Percentiles rank a stretch among this genome's conserved stretches.
These are phyloP conservation scores for Myzus persicae DNA, from an alignment of 1,140 invertebrate species.

Conservation along the genomic window DNA sequence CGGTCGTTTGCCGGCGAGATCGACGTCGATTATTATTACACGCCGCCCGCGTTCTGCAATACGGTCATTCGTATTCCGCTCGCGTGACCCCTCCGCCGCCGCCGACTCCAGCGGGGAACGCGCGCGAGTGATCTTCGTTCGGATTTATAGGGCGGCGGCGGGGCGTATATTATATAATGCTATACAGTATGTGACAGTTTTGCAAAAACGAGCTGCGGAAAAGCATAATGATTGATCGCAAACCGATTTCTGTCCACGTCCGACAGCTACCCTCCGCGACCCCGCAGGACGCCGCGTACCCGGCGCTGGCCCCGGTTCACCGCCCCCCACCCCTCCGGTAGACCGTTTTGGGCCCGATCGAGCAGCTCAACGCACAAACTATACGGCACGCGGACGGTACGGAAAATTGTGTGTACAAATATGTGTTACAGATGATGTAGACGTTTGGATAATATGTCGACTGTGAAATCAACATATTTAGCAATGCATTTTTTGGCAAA, in stretches of 20 bases:
- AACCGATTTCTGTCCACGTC: slow-evolving; percentile 26
- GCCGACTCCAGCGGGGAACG: neutral
- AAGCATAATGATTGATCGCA: slow-evolving; percentile 20
- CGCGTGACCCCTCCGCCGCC: neutral
- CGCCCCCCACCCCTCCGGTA: neutral
- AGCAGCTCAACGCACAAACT: neutral
- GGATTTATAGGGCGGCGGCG: slow-evolving; percentile 20
- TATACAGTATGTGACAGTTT: slow-evolving; percentile 42
- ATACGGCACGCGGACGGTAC: no score
- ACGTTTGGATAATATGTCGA: no score
- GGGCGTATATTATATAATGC: neutral
- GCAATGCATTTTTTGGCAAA: no score
- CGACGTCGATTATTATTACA: slow-evolving; percentile 28
- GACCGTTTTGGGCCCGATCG: neutral
- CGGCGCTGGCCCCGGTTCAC: neutral
- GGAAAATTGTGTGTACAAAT: neutral
- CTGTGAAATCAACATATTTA: no score
- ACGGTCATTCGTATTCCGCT: slow-evolving; percentile 53
- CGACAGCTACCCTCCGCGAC: neutral
- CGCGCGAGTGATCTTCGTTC: neutral
- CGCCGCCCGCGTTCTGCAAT: neutral
- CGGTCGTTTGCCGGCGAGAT: slow-evolving; percentile 7
- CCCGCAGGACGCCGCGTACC: no score
- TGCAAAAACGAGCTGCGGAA: neutral
- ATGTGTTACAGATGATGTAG: neutral